Percentiles rank a stretch among this genome's conserved stretches.
These are phyloP conservation scores for Lysiphlebus fabarum DNA, from an alignment of 1,140 invertebrate genomes.

Conservation along the genomic window DNA sequence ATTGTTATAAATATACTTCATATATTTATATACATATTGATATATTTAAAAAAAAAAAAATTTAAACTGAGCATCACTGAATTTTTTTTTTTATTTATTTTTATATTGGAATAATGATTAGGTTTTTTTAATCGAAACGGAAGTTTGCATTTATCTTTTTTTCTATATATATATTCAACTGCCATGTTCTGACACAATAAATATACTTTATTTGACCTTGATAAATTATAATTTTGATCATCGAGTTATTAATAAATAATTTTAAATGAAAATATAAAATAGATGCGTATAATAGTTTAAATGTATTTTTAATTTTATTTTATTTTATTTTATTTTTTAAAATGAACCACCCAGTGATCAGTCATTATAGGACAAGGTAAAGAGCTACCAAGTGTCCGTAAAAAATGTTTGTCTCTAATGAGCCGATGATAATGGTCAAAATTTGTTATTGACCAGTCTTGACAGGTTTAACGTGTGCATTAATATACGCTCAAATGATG, in stretches of 20 bases:
- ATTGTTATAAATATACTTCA: too few relatives aligned
- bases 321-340: slow-evolving; percentile 21
- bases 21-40: too few relatives aligned
- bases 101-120: slow-evolving; percentile 15
- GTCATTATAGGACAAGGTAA: slow-evolving; percentile 32
- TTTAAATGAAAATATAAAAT: slow-evolving; percentile 16
- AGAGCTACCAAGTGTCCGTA: slow-evolving; percentile 35
- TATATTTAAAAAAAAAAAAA: background rate
- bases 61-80: too few relatives aligned
- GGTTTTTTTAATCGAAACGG: slow-evolving; percentile 18
- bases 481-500: slow-evolving; percentile 9
- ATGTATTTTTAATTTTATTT: slow-evolving; percentile 6
- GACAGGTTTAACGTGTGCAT: slow-evolving; percentile 23
- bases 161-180: background rate
- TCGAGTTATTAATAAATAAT: slow-evolving; percentile 37
- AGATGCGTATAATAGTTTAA: slow-evolving; percentile 27
- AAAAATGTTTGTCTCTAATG: slow-evolving; percentile 35
- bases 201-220: slow-evolving; percentile 1
- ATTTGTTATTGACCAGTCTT: slow-evolving; percentile 27
- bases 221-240: slow-evolving; percentile 31
- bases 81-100: background rate
- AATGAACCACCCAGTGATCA: slow-evolving; percentile 30
- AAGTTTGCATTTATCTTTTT: slow-evolving; percentile 17
- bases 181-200: background rate
- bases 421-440: slow-evolving; percentile 32